Conservation (phyloP, 2,888 invertebrate genomes). For the Deilephila porcellus region DNA sequence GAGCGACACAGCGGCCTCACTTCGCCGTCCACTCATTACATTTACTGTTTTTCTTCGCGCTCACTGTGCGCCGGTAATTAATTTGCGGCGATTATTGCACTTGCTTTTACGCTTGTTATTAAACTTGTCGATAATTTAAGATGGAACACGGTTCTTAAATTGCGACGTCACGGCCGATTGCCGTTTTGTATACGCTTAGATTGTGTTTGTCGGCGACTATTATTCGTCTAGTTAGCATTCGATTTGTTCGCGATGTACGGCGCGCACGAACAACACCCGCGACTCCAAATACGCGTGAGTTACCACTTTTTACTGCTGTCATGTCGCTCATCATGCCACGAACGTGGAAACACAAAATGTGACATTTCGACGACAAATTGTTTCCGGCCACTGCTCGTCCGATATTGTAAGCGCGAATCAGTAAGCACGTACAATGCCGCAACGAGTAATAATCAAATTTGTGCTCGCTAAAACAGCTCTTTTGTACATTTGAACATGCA, state of each 20-base stretch:
- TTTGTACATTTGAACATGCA: not conserved
- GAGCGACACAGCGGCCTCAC: slow-evolving; percentile 48
- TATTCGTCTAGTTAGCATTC: slow-evolving; percentile 65
- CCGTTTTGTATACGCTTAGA: slow-evolving; percentile 68
- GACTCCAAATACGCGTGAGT: slow-evolving; percentile 70
- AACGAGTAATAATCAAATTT: slow-evolving; percentile 14
- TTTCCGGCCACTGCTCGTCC: not conserved
- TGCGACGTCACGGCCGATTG: slow-evolving; percentile 75
- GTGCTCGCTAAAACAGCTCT: not conserved
- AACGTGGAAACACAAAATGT: slow-evolving; percentile 12
- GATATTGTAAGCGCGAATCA: slow-evolving; percentile 1
- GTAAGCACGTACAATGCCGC: slow-evolving; percentile 13
- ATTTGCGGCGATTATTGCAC: slow-evolving; percentile 78
- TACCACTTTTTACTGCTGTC: slow-evolving; percentile 25
- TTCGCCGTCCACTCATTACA: slow-evolving; percentile 61
- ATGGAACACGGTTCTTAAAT: slow-evolving; percentile 78
- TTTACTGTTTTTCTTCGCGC: slow-evolving; percentile 74
- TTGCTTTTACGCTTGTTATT: slow-evolving; percentile 78
- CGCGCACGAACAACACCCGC: slow-evolving; percentile 59
- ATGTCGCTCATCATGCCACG: not conserved
- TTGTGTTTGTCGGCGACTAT: slow-evolving; percentile 69
- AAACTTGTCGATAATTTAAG: slow-evolving; percentile 82
- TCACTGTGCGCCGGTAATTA: slow-evolving; percentile 71
- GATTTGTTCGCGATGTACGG: slow-evolving; percentile 70
- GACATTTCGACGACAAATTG: slow-evolving; percentile 21